Base-by-base conservation (phyloP, 2,113 vertebrate genomes). In the Daboia siamensis region DNA sequence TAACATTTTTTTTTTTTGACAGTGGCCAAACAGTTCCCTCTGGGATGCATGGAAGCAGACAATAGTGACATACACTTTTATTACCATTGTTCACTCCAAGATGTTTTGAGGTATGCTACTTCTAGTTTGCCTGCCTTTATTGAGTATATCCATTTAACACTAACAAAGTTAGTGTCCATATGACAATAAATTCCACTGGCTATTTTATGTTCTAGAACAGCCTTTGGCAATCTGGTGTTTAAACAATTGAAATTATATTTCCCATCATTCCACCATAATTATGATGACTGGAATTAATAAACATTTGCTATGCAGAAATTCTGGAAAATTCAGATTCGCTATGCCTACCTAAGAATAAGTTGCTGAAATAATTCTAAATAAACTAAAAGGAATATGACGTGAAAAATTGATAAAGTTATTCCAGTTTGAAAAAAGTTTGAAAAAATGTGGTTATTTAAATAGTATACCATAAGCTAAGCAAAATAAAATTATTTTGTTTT, bases 401-500 rank as follows among this genome's bases (percentile, higher is more conserved):
- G 51, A 64, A 54, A 24, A 54, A 5, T 9, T 33, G 61, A 46
- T 69, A 15, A 74, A 90, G 54, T 54, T 51, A 21, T 74, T 29
- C 61, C 1, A 29, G 69, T 54, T 74, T 90, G 48, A 90, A 90
- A 90, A 74, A 48, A 39, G 39, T 39, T 39, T 39, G 39, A 39
- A 39, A 39, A 39, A 39, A 39, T 39, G 39, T 39, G 39, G 48
- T 51, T 51, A 74, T 74, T 74, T 74, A 54, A 90, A 7, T 29
- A 2, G 24, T 26, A 59, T 26, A 64, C 39, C 54, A 52, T 90
- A 80, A 90, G 12, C 2, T 55, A 23, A 55, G 64, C 9, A 90
- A 90, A 90, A 84, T 90, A 90, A 84, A 80, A 90, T 55, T 80
- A n/a, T 24, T n/a, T 69, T 90, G 61, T 74, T 80, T 80, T 52